Evolutionary conservation across 2,888 invertebrate species (phyloP).

Genomic region (Aplocera efformata): DNA sequence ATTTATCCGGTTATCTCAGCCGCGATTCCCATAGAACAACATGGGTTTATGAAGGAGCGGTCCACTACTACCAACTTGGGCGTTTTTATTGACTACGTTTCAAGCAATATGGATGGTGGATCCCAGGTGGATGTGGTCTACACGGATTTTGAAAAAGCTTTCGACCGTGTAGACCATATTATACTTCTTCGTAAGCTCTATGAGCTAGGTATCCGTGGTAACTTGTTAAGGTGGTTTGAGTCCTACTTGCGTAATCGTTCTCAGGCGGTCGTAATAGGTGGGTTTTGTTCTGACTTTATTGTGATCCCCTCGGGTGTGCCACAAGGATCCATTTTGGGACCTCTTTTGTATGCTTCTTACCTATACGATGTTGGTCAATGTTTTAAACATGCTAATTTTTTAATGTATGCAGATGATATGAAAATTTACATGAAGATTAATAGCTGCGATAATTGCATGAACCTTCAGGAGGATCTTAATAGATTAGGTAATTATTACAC

Average conservation of each 20-base stretch:
- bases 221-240: slow-evolving; percentile 16
- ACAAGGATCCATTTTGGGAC: slow-evolving; percentile 28
- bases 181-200: slow-evolving; percentile 16
- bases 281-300: slow-evolving; percentile 16
- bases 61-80: background rate
- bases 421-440: too few relatives aligned
- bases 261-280: slow-evolving; percentile 18
- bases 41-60: background rate
- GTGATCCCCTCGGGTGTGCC: slow-evolving; percentile 23
- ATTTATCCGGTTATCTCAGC: too few relatives aligned
- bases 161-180: slow-evolving; percentile 20
- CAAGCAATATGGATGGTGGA: slow-evolving; percentile 10
- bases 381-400: too few relatives aligned
- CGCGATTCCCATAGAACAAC: background rate
- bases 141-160: slow-evolving; percentile 23
- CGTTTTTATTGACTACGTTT: background rate
- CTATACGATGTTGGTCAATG: too few relatives aligned
- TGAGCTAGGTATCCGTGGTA: slow-evolving; percentile 13
- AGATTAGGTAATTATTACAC: too few relatives aligned
- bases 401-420: too few relatives aligned
- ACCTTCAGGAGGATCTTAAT: too few relatives aligned
- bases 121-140: slow-evolving; percentile 17
- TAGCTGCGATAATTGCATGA: too few relatives aligned
- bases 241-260: slow-evolving; percentile 19
- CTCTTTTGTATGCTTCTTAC: slow-evolving; percentile 9